These are phyloP conservation scores for Phorcus lineatus DNA, from an alignment of 2,888 invertebrate species.

Conservation along the genomic window DNA sequence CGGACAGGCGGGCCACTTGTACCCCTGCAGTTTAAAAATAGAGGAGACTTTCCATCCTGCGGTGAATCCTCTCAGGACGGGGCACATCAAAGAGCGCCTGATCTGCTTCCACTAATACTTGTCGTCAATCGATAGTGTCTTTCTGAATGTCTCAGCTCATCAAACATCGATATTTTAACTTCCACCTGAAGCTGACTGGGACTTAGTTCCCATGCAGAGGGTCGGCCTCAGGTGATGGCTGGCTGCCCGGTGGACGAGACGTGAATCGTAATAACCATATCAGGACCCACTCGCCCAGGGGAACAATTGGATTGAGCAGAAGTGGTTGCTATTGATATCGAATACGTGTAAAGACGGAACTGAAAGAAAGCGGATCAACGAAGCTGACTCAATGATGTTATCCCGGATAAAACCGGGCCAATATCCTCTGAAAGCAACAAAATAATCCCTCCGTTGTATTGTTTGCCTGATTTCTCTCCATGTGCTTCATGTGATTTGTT, in stretches of 20 bases:
- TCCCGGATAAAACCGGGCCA: conserved; percentile 1
- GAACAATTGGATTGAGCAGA: background rate
- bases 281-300: background rate
- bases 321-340: background rate
- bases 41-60: background rate
- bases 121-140: background rate
- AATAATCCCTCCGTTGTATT: background rate
- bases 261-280: conserved; percentile 1
- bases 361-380: conserved; percentile 3
- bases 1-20: background rate
- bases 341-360: conserved; percentile 11
- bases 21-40: background rate
- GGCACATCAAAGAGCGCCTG: background rate
- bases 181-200: background rate
- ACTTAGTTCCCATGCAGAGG: background rate
- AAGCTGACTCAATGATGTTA: background rate
- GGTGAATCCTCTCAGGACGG: background rate
- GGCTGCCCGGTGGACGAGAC: background rate
- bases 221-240: background rate
- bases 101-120: background rate
- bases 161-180: background rate
- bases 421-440: conserved; percentile 12
- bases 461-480: background rate
- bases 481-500: conserved; percentile 7
- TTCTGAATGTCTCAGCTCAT: background rate